Conservation (phyloP, 2,888 invertebrate genomes). For the Drosophila lutescens region DNA sequence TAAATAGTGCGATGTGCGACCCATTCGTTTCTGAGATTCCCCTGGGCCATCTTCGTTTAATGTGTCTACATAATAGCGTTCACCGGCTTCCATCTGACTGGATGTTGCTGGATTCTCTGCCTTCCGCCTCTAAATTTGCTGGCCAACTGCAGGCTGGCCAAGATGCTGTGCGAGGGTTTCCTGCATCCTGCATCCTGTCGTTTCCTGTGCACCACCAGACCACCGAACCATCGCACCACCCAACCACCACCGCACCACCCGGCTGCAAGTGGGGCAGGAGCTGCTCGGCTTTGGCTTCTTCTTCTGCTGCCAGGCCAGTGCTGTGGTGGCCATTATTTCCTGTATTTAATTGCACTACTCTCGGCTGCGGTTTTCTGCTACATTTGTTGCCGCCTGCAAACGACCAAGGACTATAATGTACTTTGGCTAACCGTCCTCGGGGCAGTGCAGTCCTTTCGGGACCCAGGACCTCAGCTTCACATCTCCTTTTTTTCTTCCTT, state of each 20-base stretch:
- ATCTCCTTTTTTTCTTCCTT: background rate
- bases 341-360: slow-evolving; percentile 79
- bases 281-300: background rate
- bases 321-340: slow-evolving; percentile 80
- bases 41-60: slow-evolving; percentile 30
- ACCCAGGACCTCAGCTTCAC: slow-evolving; percentile 18
- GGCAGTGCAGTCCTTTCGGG: slow-evolving; percentile 21
- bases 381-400: slow-evolving; percentile 74
- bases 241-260: background rate
- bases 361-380: slow-evolving; percentile 79
- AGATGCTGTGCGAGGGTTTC: slow-evolving; percentile 60
- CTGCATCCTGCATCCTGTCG: slow-evolving; percentile 57
- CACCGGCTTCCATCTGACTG: slow-evolving; percentile 35
- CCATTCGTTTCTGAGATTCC: slow-evolving; percentile 35
- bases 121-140: slow-evolving; percentile 44
- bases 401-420: slow-evolving; percentile 67
- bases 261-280: slow-evolving; percentile 3
- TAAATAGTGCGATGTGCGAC: slow-evolving; percentile 9
- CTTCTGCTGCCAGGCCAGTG: slow-evolving; percentile 17
- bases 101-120: slow-evolving; percentile 29
- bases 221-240: background rate
- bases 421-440: slow-evolving; percentile 58
- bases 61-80: slow-evolving; percentile 32
- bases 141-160: slow-evolving; percentile 34
- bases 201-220: slow-evolving; percentile 48